Evolutionary conservation across 1,140 invertebrate genomes (phyloP), one percentile per base, ranked within the genome.

Genomic region (Hypsibius dujardini): DNA sequence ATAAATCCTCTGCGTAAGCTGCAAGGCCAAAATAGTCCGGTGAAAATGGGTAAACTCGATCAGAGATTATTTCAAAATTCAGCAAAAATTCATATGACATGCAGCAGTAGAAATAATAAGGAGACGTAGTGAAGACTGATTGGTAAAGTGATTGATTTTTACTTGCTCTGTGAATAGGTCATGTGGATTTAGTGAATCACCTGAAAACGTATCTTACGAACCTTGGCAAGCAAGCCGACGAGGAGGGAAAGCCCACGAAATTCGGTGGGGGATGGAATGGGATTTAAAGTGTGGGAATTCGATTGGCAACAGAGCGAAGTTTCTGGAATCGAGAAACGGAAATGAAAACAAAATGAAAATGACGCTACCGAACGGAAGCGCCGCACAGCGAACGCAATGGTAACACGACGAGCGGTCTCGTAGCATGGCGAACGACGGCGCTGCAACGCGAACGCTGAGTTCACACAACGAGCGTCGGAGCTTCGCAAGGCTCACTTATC

Each of bases 141-240:
- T 56, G n/a, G 7, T 7, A 7, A 7, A 56, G 50, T 56, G 50
- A 12, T n/a, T n/a, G 50, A 12, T 7, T n/a, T 56, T n/a, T 56
- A 56, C n/a, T n/a, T 12, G 50, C 7, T n/a, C n/a, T 56, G 7
- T 12, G 50, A 12, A n/a, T 7, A 12, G 7, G 7, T n/a, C 7
- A n/a, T 56, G 7, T 56, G n/a, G 50, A 7, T 56, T 56, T n/a
- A 56, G 50, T 56, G 50, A n/a, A 12, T 56, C 50, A 7, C 7
- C 7, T 56, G 7, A 56, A 12, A 56, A n/a, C 50, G 28, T 28
- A 56, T 7, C 50, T n/a, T n/a, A 67, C 62, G 12, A 7, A 67
- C 62, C 62, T 67, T 42, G 62, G 3, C 62, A 67, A 67, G 62
- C 62, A 67, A 67, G 62, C 62, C 62, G 45, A 67, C 62, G 42